Evolutionary conservation across 2,888 invertebrate genomes (phyloP).

Genomic region (Drosophila koepferae): DNA sequence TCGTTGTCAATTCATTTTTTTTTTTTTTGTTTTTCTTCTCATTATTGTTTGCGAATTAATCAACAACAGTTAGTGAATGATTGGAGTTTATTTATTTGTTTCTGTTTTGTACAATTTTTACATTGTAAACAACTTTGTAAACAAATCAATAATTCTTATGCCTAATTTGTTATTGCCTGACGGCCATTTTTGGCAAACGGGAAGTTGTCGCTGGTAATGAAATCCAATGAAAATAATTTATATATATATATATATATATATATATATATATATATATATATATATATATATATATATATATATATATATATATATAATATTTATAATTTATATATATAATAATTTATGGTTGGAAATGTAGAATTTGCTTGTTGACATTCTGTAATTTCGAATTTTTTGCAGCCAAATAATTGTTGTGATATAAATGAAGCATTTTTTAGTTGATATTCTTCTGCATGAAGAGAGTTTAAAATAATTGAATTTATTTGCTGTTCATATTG

Average conservation of each 20-base stretch:
- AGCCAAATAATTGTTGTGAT: no score
- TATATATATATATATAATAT: no score
- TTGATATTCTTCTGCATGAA: background rate
- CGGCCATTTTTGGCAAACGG: background rate
- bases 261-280: no score
- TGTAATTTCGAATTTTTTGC: no score
- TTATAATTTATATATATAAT: background rate
- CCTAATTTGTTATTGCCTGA: slow-evolving; percentile 2
- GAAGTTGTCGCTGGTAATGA: background rate
- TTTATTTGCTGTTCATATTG: background rate
- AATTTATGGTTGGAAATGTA: background rate
- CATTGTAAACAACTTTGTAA: slow-evolving; percentile 12
- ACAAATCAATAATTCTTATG: slow-evolving; percentile 8
- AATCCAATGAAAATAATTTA: no score
- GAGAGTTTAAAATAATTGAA: background rate
- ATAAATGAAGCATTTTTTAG: background rate
- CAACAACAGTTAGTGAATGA: slow-evolving; percentile 9
- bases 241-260: no score
- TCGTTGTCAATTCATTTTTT: slow-evolving; percentile 1
- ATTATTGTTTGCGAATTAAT: background rate
- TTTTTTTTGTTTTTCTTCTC: background rate
- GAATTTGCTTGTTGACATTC: background rate
- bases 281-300: no score
- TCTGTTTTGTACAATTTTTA: background rate
- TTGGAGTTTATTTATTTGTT: background rate